A percentile compares a stretch with the other conserved stretches of the same genome.
phyloP scores from a whole-genome alignment of 53 echinoderm and acorn worm species.

The Actinopyga echinites region DNA sequence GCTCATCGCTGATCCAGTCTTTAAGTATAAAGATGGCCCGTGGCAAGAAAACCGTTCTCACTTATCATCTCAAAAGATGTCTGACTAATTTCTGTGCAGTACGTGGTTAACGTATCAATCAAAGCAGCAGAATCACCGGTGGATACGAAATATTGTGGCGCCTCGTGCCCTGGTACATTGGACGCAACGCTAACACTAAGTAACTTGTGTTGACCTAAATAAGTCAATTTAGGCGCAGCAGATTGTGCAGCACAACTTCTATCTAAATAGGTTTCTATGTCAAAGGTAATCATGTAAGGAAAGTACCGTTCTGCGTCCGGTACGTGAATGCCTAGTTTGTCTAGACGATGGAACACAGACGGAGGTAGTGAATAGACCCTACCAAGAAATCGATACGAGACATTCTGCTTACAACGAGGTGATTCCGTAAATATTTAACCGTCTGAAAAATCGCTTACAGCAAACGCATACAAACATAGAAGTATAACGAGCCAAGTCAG shows the following conservation, averaged over 20 bases:
- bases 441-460: conserved; percentile 4
- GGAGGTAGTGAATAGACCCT: no score
- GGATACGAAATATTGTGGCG: not conserved
- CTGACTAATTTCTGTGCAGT: conserved; percentile 17
- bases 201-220: conserved; percentile 17
- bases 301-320: not conserved
- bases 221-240: not conserved
- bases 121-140: not conserved
- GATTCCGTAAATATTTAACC: no score
- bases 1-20: not conserved
- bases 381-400: no score
- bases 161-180: not conserved
- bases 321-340: no score
- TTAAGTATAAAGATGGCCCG: not conserved
- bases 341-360: no score
- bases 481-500: no score
- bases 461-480: not conserved
- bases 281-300: conserved; percentile 3
- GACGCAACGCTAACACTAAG: not conserved
- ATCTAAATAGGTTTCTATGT: conserved; percentile 10
- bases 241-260: not conserved
- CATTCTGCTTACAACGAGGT: no score
- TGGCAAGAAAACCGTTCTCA: not conserved
- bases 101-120: not conserved
- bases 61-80: not conserved